These are phyloP conservation scores for Cebidichthys violaceus DNA, from an alignment of 2,113 vertebrate species.

Conservation along the genomic window DNA sequence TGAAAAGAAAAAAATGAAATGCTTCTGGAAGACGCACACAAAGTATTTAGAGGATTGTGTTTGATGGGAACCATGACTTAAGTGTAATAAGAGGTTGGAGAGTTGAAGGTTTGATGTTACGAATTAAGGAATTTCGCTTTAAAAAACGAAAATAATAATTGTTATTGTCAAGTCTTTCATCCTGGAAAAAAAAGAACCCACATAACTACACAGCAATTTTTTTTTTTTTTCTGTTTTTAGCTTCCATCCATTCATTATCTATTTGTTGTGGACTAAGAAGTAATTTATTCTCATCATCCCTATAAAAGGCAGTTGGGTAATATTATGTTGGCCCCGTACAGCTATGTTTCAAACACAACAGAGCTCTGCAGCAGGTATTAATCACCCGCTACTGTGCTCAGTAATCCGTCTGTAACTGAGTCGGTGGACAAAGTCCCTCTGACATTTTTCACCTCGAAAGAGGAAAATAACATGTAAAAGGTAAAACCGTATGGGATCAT, in stretches of 20 bases:
- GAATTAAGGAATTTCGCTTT: not conserved
- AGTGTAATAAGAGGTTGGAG: not conserved
- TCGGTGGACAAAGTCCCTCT: not conserved
- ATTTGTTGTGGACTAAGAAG: not conserved
- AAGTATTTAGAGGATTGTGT: not conserved
- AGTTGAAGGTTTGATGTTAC: not conserved
- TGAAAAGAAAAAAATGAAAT: not conserved
- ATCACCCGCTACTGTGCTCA: slow-evolving; percentile 21
- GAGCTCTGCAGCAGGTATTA: slow-evolving; percentile 35
- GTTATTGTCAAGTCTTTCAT: not conserved
- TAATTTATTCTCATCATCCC: not conserved
- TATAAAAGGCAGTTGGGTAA: too few relatives aligned
- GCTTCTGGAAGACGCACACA: not conserved
- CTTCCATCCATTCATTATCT: not conserved
- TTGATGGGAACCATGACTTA: not conserved
- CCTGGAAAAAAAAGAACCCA: not conserved
- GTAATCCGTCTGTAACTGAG: slow-evolving; percentile 22
- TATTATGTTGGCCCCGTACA: not conserved
- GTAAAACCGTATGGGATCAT: slow-evolving; percentile 18
- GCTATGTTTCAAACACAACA: not conserved
- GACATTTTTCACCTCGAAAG: slow-evolving; percentile 40
- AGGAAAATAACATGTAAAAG: slow-evolving; percentile 5
- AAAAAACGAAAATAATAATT: not conserved
- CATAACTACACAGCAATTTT: not conserved
- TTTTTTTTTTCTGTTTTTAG: not conserved